Conservation (phyloP, 1,140 invertebrate species). For the Drosophila lacertosa region DNA sequence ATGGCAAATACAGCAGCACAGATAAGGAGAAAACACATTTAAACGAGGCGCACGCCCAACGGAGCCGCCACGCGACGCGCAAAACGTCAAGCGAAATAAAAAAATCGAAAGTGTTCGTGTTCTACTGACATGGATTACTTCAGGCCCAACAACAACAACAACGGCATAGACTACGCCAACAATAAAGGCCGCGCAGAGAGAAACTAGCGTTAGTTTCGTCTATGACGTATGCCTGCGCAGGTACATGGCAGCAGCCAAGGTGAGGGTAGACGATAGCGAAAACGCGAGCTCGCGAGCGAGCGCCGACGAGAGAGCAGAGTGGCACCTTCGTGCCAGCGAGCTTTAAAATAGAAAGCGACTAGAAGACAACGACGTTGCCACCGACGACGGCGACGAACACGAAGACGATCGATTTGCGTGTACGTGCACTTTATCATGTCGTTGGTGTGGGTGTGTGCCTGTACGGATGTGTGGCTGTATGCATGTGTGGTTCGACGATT, state of each 20-base stretch:
- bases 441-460: slow-evolving; percentile 31
- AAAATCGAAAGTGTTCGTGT: slow-evolving; percentile 80
- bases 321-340: slow-evolving; percentile 30
- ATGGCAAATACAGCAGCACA: slow-evolving; percentile 31
- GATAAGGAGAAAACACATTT: slow-evolving; percentile 34
- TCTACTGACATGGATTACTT: slow-evolving; percentile 84
- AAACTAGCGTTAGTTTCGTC: slow-evolving; percentile 51
- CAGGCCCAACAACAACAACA: slow-evolving; percentile 50
- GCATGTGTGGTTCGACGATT: slow-evolving; percentile 4
- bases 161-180: slow-evolving; percentile 34
- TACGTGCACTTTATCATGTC: slow-evolving; percentile 66
- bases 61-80: slow-evolving; percentile 54
- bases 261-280: slow-evolving; percentile 10
- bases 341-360: slow-evolving; percentile 68
- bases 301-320: slow-evolving; percentile 24
- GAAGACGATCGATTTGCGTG: slow-evolving; percentile 26
- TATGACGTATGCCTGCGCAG: slow-evolving; percentile 46
- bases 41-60: slow-evolving; percentile 28
- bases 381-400: slow-evolving; percentile 23
- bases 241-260: slow-evolving; percentile 17
- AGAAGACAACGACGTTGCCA: slow-evolving; percentile 32
- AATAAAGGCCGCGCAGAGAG: slow-evolving; percentile 8
- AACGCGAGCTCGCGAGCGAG: slow-evolving; percentile 3
- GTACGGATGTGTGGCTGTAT: slow-evolving; percentile 27
- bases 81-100: slow-evolving; percentile 46